phyloP scores from a whole-genome alignment of 1,140 invertebrate species.

The Plodia interpunctella region DNA sequence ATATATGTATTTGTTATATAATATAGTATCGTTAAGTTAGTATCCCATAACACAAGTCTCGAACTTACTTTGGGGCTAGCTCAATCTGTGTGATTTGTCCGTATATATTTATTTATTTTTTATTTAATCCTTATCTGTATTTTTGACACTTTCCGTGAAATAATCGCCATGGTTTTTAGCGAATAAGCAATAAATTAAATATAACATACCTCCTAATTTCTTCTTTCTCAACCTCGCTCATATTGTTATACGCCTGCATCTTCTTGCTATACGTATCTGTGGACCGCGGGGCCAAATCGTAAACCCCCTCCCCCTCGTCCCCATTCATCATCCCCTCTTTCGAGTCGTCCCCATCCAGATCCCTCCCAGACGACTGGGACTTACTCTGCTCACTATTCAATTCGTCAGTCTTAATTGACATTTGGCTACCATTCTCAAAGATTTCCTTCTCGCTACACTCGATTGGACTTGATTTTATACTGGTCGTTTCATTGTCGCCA shows the following conservation, averaged over 20 bases:
- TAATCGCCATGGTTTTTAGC: no score
- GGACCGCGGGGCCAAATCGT: slow-evolving; percentile 57
- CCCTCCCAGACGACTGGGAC: slow-evolving; percentile 42
- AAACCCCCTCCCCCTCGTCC: slow-evolving; percentile 62
- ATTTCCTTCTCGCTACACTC: slow-evolving; percentile 39
- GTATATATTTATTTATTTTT: no score
- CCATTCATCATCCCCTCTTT: slow-evolving; percentile 57
- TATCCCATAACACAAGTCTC: no score
- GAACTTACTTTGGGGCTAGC: no score
- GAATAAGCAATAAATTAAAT: no score
- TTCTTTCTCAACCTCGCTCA: slow-evolving; percentile 66
- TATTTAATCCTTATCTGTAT: no score
- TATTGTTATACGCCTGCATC: slow-evolving; percentile 66
- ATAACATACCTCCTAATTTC: slow-evolving; percentile 58
- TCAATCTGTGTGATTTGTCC: no score
- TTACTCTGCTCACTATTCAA: slow-evolving; percentile 55
- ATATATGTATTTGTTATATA: no score
- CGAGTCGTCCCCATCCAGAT: slow-evolving; percentile 30
- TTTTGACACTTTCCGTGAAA: no score
- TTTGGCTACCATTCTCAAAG: slow-evolving; percentile 53
- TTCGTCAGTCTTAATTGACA: slow-evolving; percentile 62
- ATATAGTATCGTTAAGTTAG: no score
- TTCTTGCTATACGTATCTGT: slow-evolving; percentile 67
- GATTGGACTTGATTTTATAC: slow-evolving; percentile 45
- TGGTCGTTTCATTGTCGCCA: slow-evolving; percentile 40